A percentile compares a stretch with the other conserved stretches of the same genome.
These are phyloP conservation scores for Plagodis pulveraria DNA, from an alignment of 2,888 invertebrate genomes.

Conservation along the genomic window DNA sequence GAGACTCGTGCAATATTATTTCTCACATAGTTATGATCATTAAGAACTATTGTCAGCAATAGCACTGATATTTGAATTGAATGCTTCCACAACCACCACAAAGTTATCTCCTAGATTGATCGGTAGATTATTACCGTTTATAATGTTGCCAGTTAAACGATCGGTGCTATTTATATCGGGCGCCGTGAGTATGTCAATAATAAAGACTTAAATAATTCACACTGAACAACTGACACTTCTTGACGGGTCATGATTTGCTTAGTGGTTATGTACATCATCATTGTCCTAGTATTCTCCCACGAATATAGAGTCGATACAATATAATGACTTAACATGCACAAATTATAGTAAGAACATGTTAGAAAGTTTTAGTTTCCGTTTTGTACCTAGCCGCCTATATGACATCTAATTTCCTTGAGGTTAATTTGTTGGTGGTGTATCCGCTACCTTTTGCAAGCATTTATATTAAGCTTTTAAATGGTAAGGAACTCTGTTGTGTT, in stretches of 20 bases:
- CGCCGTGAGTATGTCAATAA: slow-evolving; percentile 3
- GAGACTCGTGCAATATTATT: slow-evolving; percentile 76
- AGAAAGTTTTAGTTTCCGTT: too few relatives aligned
- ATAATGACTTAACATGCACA: too few relatives aligned
- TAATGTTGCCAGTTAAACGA: slow-evolving; percentile 54
- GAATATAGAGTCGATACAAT: too few relatives aligned
- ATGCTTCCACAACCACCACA: slow-evolving; percentile 68
- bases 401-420: too few relatives aligned
- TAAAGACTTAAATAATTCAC: neutral
- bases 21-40: slow-evolving; percentile 76
- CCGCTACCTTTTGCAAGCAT: too few relatives aligned
- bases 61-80: slow-evolving; percentile 79
- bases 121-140: slow-evolving; percentile 65
- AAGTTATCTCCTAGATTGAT: slow-evolving; percentile 71
- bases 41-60: slow-evolving; percentile 77
- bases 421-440: too few relatives aligned
- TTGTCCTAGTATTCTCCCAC: too few relatives aligned
- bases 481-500: too few relatives aligned
- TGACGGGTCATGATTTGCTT: slow-evolving; percentile 1
- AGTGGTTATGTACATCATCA: neutral
- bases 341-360: too few relatives aligned
- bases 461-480: too few relatives aligned
- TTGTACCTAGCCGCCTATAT: too few relatives aligned
- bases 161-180: slow-evolving; percentile 23
- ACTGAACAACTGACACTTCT: neutral